A percentile compares a stretch with the other conserved stretches of the same genome.
Conservation (phyloP, 2,797 vertebrate genomes). For the Morelia viridis region DNA sequence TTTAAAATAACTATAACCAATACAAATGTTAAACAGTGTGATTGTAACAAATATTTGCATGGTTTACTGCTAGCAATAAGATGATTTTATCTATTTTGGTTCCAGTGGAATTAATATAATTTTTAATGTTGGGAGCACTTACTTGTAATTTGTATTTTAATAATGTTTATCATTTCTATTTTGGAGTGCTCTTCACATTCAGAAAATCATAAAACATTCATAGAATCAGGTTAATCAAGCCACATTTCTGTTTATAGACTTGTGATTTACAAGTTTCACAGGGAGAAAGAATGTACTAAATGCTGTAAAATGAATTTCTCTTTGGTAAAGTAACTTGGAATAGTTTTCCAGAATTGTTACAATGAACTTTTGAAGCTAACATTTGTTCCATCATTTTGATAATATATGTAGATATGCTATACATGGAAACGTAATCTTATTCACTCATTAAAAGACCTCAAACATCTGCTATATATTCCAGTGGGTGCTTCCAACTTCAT, state of each 20-base stretch:
- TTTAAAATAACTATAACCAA: constrained; percentile 16
- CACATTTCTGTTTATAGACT: constrained; percentile 20
- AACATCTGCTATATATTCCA: constrained; percentile 20
- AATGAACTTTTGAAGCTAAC: background rate
- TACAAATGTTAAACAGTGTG: constrained; percentile 3
- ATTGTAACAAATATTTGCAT: background rate
- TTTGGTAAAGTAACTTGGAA: background rate
- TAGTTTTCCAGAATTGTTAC: background rate
- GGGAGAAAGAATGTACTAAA: constrained; percentile 5
- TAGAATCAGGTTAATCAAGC: constrained; percentile 20
- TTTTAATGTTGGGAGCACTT: constrained; percentile 9
- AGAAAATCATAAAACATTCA: constrained; percentile 29
- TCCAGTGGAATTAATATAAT: constrained; percentile 8
- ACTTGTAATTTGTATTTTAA: constrained; percentile 19
- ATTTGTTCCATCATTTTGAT: background rate
- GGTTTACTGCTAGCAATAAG: constrained; percentile 1
- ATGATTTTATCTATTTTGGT: constrained; percentile 5
- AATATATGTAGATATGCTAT: background rate
- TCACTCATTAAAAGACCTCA: constrained; percentile 1
- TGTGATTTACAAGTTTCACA: constrained; percentile 1
- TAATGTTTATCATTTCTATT: constrained; percentile 21
- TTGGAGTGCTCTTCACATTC: constrained; percentile 11
- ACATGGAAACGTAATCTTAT: background rate
- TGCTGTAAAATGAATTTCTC: constrained; percentile 11
- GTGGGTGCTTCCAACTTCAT: background rate